phyloP scores from a whole-genome alignment of 1,140 invertebrate genomes.

The Lepidurus arcticus region DNA sequence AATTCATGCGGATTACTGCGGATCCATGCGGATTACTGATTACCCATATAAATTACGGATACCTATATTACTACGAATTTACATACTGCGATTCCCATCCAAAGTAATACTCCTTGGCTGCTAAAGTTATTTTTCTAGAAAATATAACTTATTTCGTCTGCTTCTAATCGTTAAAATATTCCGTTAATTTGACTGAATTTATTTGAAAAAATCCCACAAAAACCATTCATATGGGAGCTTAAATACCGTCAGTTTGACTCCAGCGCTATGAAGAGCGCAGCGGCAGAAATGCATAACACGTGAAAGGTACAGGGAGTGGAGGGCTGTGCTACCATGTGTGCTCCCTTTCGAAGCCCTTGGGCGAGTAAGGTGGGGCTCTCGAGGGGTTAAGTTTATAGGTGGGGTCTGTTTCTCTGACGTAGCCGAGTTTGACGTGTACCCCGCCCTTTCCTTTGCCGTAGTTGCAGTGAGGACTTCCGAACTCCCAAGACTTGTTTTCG shows the following conservation, averaged over 20 bases:
- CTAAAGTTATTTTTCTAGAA: too few species aligned
- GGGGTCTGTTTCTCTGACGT: constrained; percentile 8
- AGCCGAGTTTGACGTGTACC: constrained; percentile 17
- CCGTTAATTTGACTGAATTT: background rate
- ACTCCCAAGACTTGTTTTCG: constrained; percentile 19
- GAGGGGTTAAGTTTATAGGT: constrained; percentile 1
- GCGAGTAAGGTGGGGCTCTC: background rate
- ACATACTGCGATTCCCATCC: too few species aligned
- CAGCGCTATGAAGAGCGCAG: background rate
- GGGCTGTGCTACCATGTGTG: background rate
- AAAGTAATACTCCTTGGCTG: too few species aligned
- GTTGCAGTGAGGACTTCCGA: constrained; percentile 20
- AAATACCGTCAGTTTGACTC: background rate
- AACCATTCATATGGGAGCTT: background rate
- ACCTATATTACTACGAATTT: too few species aligned
- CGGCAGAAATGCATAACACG: background rate
- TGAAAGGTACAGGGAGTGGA: background rate
- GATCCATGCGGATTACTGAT: too few species aligned
- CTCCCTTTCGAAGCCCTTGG: background rate
- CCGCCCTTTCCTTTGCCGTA: constrained; percentile 17
- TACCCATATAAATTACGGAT: too few species aligned
- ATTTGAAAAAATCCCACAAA: background rate
- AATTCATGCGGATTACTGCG: too few species aligned
- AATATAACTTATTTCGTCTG: too few species aligned
- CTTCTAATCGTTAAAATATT: too few species aligned